A percentile compares a stretch with the other conserved stretches of the same genome.
phyloP scores from a whole-genome alignment of 2,797 vertebrate species.

The Pteropus rufus region DNA sequence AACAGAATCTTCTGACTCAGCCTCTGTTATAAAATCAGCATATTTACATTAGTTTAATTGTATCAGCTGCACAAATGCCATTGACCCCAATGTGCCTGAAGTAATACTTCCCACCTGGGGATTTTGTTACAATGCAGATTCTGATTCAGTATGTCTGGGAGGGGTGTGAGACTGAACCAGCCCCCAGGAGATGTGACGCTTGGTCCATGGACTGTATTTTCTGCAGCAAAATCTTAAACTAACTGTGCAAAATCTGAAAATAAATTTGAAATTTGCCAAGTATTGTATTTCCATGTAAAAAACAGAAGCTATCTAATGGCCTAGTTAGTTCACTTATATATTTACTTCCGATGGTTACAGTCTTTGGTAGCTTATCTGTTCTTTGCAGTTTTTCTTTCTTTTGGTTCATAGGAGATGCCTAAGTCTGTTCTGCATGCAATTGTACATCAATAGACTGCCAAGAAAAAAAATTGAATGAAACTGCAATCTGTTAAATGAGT shows the following conservation, averaged over 20 bases:
- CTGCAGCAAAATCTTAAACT: background rate
- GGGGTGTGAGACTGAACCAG: background rate
- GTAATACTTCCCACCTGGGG: background rate
- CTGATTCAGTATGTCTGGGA: background rate
- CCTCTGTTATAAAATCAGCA: background rate
- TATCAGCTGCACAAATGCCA: background rate
- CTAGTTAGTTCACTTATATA: background rate
- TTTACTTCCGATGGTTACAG: background rate
- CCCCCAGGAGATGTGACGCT: background rate
- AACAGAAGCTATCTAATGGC: background rate
- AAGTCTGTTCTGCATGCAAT: background rate
- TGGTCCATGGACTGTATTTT: background rate
- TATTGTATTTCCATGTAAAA: background rate
- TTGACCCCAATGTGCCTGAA: background rate
- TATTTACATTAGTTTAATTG: background rate
- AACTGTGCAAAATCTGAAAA: background rate
- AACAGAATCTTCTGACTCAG: background rate
- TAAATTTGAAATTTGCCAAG: background rate
- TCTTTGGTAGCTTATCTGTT: background rate
- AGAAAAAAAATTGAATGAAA: background rate
- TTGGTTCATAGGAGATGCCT: background rate
- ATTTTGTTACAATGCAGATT: background rate
- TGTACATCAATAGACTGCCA: background rate
- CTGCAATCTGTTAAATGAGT: background rate
- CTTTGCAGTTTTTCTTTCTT: background rate